Evolutionary conservation across 1,140 invertebrate species (phyloP).

Genomic region (Ostrea denselamellosa): DNA sequence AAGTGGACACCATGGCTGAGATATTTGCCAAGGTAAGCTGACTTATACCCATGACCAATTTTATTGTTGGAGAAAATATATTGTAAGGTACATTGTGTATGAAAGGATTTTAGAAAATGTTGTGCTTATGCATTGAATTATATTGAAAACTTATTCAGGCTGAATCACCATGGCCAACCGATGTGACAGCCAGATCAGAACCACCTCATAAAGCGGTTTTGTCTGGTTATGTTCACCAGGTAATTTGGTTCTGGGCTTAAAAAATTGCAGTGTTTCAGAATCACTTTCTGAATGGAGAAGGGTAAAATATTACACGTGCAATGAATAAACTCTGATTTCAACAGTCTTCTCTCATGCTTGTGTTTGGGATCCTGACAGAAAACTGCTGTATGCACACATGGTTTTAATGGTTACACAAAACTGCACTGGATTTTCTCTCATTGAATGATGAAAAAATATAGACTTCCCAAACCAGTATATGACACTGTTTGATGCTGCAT

Average conservation of each 20-base stretch:
- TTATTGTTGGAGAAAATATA: not conserved
- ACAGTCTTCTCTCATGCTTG: no score
- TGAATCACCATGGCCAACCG: conserved; percentile 34
- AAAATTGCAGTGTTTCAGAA: not conserved
- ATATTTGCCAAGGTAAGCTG: conserved; percentile 65
- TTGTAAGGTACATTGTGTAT: no score
- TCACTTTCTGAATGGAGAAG: not conserved
- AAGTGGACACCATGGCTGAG: conserved; percentile 64
- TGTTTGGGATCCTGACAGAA: no score
- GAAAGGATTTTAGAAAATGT: not conserved
- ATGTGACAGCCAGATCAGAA: not conserved
- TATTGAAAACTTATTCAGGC: not conserved
- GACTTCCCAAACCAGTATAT: no score
- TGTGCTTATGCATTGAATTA: not conserved
- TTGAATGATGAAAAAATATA: no score
- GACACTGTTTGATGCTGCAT: no score
- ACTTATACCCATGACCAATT: not conserved
- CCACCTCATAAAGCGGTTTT: not conserved
- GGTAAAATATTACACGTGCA: no score
- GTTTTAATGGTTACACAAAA: no score
- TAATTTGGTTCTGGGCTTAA: conserved; percentile 2
- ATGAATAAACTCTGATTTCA: no score
- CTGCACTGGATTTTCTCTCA: no score
- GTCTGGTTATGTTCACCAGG: not conserved
- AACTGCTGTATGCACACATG: no score